These are phyloP conservation scores for Pogonocichla stellata DNA, from an alignment of 2,113 vertebrate species.

Conservation along the genomic window DNA sequence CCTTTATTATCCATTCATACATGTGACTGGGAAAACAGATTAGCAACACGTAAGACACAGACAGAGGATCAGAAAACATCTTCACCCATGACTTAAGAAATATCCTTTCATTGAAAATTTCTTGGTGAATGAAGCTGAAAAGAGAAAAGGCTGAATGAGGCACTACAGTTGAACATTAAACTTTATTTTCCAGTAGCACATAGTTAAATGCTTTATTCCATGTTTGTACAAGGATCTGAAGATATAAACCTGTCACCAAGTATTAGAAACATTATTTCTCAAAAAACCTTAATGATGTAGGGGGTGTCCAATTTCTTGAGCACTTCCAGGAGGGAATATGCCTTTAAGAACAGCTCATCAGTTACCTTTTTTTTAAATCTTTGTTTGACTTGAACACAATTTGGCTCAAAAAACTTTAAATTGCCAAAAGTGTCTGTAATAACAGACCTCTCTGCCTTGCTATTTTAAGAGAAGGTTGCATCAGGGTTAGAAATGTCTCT, in stretches of 20 bases:
- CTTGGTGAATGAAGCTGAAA: not conserved
- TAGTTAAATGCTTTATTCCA: slow-evolving; percentile 33
- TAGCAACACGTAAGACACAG: not conserved
- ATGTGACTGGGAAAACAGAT: not conserved
- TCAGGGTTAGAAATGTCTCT: not conserved
- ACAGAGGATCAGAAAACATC: not conserved
- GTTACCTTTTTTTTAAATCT: not conserved
- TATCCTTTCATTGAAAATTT: not conserved
- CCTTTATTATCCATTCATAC: not conserved
- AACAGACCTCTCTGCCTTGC: not conserved
- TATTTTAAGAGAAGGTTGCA: not conserved
- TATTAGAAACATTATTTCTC: slow-evolving; percentile 1
- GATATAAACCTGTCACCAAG: slow-evolving; percentile 40
- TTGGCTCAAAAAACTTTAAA: not conserved
- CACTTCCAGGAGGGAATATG: not conserved
- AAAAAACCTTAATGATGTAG: not conserved
- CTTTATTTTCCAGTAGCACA: slow-evolving; percentile 18
- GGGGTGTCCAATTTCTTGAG: not conserved
- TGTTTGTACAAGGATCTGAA: slow-evolving; percentile 29
- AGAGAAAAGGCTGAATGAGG: not conserved
- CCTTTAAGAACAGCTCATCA: not conserved
- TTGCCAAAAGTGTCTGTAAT: not conserved
- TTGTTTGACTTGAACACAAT: not conserved
- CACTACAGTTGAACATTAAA: not conserved
- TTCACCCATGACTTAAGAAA: not conserved